A percentile compares a stretch with the other conserved stretches of the same genome.
Evolutionary conservation across 2,888 invertebrate genomes (phyloP).

Genomic region (Ennomos erosarius): DNA sequence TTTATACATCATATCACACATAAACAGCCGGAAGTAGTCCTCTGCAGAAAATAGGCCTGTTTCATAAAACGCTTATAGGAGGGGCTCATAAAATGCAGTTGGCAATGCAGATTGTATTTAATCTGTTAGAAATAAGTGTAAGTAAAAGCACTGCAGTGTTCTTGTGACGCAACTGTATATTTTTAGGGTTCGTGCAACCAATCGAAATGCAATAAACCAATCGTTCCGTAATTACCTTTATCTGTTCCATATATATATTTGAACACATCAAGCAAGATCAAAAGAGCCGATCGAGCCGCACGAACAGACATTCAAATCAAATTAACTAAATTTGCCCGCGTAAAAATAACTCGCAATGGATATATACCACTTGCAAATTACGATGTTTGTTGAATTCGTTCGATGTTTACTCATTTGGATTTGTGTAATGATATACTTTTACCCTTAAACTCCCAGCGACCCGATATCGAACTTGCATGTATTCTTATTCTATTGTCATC

Average conservation of each 20-base stretch:
- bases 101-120: too few relatives aligned
- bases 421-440: too few relatives aligned
- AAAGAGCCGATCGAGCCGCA: slow-evolving; percentile 15
- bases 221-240: slow-evolving; percentile 26
- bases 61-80: too few relatives aligned
- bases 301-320: slow-evolving; percentile 6
- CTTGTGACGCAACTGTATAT: slow-evolving; percentile 13
- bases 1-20: too few relatives aligned
- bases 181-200: slow-evolving; percentile 16
- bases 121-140: too few relatives aligned
- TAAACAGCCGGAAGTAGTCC: too few relatives aligned
- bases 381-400: background rate
- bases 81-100: too few relatives aligned
- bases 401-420: background rate
- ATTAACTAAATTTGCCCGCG: slow-evolving; percentile 12
- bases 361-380: slow-evolving; percentile 4
- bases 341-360: background rate
- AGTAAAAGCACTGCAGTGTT: background rate
- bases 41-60: too few relatives aligned
- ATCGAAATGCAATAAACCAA: slow-evolving; percentile 28
- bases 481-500: too few relatives aligned
- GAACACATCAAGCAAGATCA: slow-evolving; percentile 21
- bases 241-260: slow-evolving; percentile 24
- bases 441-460: too few relatives aligned
- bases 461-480: too few relatives aligned